phyloP scores from a whole-genome alignment of 2,888 invertebrate genomes.

The Pyrrhia umbra region DNA sequence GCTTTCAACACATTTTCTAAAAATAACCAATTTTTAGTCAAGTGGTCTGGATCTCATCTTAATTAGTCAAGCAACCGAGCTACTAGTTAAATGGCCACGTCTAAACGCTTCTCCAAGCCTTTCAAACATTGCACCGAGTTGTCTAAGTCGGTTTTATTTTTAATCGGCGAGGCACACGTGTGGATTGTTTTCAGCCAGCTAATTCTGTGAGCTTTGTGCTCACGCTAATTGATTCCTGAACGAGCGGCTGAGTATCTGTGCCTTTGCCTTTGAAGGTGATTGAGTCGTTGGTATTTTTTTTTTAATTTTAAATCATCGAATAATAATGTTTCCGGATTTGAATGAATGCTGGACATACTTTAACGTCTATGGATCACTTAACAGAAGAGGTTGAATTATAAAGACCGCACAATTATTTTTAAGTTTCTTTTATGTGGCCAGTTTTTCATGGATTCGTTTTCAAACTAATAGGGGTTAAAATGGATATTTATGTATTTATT shows the following conservation, averaged over 20 bases:
- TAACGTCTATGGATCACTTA: conserved; percentile 22
- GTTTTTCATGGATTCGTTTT: background rate
- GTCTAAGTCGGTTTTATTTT: conserved; percentile 81
- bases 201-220: conserved; percentile 81
- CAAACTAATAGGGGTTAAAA: no score
- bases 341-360: conserved; percentile 40
- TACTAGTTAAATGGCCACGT: background rate
- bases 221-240: conserved; percentile 85
- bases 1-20: no score
- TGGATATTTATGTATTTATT: no score
- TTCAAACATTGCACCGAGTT: conserved; percentile 78
- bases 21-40: background rate
- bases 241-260: conserved; percentile 71
- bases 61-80: background rate
- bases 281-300: conserved; percentile 69
- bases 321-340: conserved; percentile 43
- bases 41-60: conserved; percentile 18
- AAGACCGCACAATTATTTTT: no score
- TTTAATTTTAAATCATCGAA: conserved; percentile 26
- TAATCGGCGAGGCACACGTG: conserved; percentile 76
- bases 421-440: background rate
- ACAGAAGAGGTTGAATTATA: conserved; percentile 5
- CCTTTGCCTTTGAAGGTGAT: conserved; percentile 74
- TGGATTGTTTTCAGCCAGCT: conserved; percentile 74
- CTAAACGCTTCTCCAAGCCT: conserved; percentile 68